Conservation (phyloP, 1,140 invertebrate species). For the Apis dorsata region DNA sequence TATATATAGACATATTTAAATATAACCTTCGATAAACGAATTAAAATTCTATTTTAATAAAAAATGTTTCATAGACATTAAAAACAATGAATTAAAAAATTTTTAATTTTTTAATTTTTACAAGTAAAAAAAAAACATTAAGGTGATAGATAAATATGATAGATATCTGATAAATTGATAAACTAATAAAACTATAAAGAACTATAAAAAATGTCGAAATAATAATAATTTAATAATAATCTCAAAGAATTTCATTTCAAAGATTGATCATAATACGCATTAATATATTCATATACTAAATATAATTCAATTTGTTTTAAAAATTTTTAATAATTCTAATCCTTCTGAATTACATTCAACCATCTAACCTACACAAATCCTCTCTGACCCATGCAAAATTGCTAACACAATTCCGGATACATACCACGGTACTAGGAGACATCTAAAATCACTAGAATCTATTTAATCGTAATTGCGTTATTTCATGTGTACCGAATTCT, state of each 20-base stretch:
- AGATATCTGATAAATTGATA: no score
- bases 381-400: constrained; percentile 5
- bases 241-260: background rate
- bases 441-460: constrained; percentile 20
- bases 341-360: constrained; percentile 12
- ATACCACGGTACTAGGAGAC: constrained; percentile 5
- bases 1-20: no score
- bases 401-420: constrained; percentile 30
- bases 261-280: background rate
- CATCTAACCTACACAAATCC: constrained; percentile 14
- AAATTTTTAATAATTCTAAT: background rate
- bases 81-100: no score
- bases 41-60: background rate
- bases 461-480: constrained; percentile 16
- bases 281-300: constrained; percentile 20
- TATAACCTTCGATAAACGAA: background rate
- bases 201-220: no score
- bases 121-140: no score
- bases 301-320: constrained; percentile 1
- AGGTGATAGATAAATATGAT: no score
- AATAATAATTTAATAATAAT: background rate
- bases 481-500: background rate
- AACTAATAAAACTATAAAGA: no score
- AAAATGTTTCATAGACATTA: background rate
- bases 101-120: no score